A percentile compares a stretch with the other conserved stretches of the same genome.
These are phyloP conservation scores for Pyrocoelia pectoralis DNA, from an alignment of 2,888 invertebrate species.

Conservation along the genomic window DNA sequence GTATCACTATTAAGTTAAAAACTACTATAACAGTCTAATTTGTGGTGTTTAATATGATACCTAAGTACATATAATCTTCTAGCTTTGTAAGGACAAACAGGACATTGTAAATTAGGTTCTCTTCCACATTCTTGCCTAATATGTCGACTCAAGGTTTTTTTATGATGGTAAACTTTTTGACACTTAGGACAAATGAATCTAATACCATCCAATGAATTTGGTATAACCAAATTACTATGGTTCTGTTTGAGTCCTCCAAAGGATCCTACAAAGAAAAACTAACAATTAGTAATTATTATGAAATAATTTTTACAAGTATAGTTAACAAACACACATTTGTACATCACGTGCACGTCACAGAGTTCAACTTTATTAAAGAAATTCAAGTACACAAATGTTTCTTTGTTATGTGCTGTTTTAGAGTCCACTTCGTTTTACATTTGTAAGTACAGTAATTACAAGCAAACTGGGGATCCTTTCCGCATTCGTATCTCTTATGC, in stretches of 20 bases:
- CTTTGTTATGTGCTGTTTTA: slow-evolving; percentile 36
- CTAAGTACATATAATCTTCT: slow-evolving; percentile 64
- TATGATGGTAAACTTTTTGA: slow-evolving; percentile 44
- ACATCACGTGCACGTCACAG: background rate
- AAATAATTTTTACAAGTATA: too few relatives aligned
- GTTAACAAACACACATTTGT: background rate
- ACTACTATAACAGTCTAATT: background rate
- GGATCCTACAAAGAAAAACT: background rate
- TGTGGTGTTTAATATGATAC: slow-evolving; percentile 54
- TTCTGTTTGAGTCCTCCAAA: background rate
- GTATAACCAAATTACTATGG: background rate
- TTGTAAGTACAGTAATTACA: slow-evolving; percentile 9
- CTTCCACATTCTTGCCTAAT: slow-evolving; percentile 47
- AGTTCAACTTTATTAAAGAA: background rate
- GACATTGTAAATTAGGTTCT: slow-evolving; percentile 52
- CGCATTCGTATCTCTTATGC: slow-evolving; percentile 46
- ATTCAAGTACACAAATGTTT: slow-evolving; percentile 15
- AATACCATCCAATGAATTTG: background rate
- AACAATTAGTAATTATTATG: too few relatives aligned
- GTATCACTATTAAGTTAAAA: background rate
- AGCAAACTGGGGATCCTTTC: slow-evolving; percentile 45
- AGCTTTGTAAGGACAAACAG: slow-evolving; percentile 80
- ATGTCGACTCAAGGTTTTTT: slow-evolving; percentile 45
- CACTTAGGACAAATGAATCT: slow-evolving; percentile 36
- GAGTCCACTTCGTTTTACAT: slow-evolving; percentile 40